phyloP scores from a whole-genome alignment of 2,797 vertebrate genomes.

The Pipistrellus pygmaeus region DNA sequence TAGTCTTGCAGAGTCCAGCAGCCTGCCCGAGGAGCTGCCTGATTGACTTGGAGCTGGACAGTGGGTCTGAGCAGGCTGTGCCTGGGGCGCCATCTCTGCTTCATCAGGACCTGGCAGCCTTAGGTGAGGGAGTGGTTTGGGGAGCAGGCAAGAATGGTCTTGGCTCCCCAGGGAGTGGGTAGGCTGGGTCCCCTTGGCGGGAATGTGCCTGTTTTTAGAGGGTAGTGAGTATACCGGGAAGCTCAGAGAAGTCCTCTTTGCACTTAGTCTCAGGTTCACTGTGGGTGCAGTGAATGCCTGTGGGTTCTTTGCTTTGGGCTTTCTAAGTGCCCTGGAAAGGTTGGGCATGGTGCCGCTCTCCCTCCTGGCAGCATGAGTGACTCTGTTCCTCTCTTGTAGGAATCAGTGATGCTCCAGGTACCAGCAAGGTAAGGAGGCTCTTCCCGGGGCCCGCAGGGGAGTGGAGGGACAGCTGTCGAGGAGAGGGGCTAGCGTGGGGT shows the following conservation, averaged over 20 bases:
- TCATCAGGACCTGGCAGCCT: slow-evolving; percentile 83
- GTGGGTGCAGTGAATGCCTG: neutral
- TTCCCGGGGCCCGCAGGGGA: neutral
- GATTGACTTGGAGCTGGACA: slow-evolving; percentile 91
- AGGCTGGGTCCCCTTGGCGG: neutral
- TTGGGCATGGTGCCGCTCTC: rapidly evolving
- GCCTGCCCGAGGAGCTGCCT: slow-evolving; percentile 89
- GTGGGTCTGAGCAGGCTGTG: neutral
- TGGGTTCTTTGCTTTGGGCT: neutral
- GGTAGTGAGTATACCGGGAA: neutral
- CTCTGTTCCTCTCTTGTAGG: slow-evolving; percentile 73
- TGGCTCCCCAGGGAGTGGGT: neutral
- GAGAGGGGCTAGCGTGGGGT: neutral
- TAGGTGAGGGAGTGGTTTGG: slow-evolving; percentile 85
- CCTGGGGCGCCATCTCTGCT: slow-evolving; percentile 71
- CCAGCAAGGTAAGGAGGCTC: slow-evolving; percentile 78
- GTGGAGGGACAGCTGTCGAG: too few relatives aligned
- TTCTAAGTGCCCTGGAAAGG: neutral
- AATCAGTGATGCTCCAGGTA: slow-evolving; percentile 71
- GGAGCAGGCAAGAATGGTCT: rapidly evolving
- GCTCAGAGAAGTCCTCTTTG: neutral
- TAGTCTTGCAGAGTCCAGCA: slow-evolving; percentile 64
- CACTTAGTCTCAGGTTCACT: neutral
- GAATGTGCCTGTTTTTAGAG: neutral
- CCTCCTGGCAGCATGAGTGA: neutral